Percentiles rank a stretch among this genome's conserved stretches.
Conservation (phyloP, 2,888 invertebrate species). For the Diogma glabrata region DNA sequence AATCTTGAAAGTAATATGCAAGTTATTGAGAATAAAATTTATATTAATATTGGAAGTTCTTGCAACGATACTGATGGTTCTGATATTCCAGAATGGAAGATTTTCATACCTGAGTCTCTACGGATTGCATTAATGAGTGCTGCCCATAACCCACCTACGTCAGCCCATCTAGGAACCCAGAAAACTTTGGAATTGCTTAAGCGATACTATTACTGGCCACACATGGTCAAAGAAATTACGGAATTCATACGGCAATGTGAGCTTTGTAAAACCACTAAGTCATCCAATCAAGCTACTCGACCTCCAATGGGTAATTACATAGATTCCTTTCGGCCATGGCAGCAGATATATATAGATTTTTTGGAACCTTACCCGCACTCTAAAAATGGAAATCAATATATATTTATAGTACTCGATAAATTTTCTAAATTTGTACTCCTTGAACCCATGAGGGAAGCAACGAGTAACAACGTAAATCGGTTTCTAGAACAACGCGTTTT, state of each 20-base stretch:
- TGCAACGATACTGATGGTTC: not conserved
- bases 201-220: not conserved
- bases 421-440: not conserved
- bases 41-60: not conserved
- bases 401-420: not conserved
- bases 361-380: not conserved
- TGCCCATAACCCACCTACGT: not conserved
- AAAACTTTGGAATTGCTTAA: not conserved
- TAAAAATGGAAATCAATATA: not conserved
- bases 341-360: not conserved
- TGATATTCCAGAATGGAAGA: not conserved
- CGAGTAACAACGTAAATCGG: not conserved
- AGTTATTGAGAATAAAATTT: too few species aligned
- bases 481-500: constrained; percentile 15
- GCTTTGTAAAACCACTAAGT: not conserved
- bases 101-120: not conserved
- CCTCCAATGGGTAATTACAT: not conserved
- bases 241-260: not conserved
- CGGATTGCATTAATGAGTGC: not conserved
- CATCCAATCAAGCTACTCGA: not conserved
- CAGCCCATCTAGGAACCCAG: not conserved
- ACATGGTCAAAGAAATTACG: not conserved
- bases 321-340: not conserved
- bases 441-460: not conserved
- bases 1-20: not conserved